Base-by-base conservation (phyloP, 2,797 vertebrate genomes). In the Poeciliopsis paucimaculata region DNA sequence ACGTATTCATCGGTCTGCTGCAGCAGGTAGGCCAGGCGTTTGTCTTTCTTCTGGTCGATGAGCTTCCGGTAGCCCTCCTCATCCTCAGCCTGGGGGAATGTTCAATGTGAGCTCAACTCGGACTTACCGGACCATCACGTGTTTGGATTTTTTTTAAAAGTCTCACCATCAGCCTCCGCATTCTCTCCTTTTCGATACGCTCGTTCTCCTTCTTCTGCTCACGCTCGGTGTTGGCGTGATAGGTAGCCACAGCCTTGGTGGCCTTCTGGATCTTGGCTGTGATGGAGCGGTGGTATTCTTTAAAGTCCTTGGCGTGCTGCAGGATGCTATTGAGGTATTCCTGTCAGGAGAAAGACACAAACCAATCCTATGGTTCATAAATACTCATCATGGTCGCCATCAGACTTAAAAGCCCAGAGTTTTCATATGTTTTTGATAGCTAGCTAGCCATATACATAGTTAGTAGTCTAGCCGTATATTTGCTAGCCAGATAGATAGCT, bases 271-370 rank as follows among this genome's bases (percentile, higher is more conserved):
- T 96, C 88, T 98, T 99, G 0, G 97, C 98, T 0, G 97, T 98
- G 88, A 99, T 97, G 0, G 97, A 98, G 74, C 98, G 96, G 82
- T 99, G 98, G 89, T 98, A 99, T 55, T 99, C 98, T 90, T 99
- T 99, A 87, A 99, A 99, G 83, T 99, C 98, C 94, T 99, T 99
- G 77, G 98, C 98, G 1, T 99, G 98, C 93, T 99, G 98, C 75
- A 99, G 95, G 84, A 99, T 99, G 95, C 98, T 99, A 83, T 99
- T 99, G 95, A 99, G 98, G 96, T 99, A 99, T 94, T 99, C 98
- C 98, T 99, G 74, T 55, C 1, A 23, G 28, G 8, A 57, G 34
- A 9, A 73, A 20, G 3, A n/a, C 4, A 62, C 31, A 60, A 53
- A 51, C 57, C 41, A 70, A 68, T 23, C 18, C 34, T 20, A 64